Base-by-base conservation (phyloP, 2,113 vertebrate species). In the Lasiurus cinereus region DNA sequence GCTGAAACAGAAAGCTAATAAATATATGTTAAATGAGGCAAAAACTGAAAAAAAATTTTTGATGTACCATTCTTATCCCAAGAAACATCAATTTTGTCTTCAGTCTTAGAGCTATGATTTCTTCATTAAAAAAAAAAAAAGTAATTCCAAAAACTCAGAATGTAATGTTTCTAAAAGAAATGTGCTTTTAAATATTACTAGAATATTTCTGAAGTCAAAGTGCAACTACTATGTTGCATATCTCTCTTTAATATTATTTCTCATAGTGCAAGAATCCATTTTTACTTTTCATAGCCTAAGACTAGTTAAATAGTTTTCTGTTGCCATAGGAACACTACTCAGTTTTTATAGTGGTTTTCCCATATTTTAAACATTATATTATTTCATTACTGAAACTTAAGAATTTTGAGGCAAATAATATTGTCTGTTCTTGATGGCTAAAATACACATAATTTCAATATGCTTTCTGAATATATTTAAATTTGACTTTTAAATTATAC, bases 401-500 rank as follows among this genome's bases (percentile, higher is more conserved):
- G 85, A 93, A 87, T 93, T 90, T 88, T 83, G 31, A 50, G 76
- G 64, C 91, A 96, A 97, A 96, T 94, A 96, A 95, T 94, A 94
- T 95, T 95, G 29, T 70, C 78, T 93, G 31, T 83, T 98, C 4
- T 36, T 96, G 73, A 95, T 92, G 5, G 66, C 77, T 96, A 93
- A 93, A 89, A 77, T 93, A 87, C 73, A 97, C 90, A 93, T 22
- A 84, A 90, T 95, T 96, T 97, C 92, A 69, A 69, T 96, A 43
- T 12, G 69, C 70, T 43, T 90, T 96, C 77, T 94, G 64, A 85
- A 96, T 91, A 59, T 77, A 56, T 94, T 97, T 96, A 36, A 29
- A 89, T 94, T 80, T 93, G 82, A 98, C 94, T 96, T 97, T 96
- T 91, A 98, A 97, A 97, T 97, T n/a, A 94, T 89, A 90, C 96